Percentiles rank a stretch among this genome's conserved stretches.
Conservation (phyloP, 2,113 vertebrate genomes). For the Colinus virginianus region DNA sequence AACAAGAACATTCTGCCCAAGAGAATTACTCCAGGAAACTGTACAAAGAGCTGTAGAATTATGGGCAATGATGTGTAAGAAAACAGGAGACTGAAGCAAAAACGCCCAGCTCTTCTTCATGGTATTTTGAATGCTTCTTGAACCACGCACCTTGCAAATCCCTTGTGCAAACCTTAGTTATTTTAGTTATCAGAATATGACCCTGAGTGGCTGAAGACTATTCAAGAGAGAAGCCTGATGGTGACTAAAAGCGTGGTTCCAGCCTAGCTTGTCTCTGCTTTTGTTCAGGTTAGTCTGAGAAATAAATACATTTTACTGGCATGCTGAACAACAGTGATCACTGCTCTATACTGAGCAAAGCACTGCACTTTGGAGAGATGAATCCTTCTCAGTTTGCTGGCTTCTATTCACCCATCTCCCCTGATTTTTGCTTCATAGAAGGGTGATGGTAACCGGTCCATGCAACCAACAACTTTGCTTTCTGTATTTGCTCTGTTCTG, state of each 20-base stretch:
- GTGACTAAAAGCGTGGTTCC: neutral
- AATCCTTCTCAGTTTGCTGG: neutral
- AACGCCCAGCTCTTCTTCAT: neutral
- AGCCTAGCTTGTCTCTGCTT: neutral
- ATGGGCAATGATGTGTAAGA: slow-evolving; percentile 2
- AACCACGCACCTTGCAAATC: slow-evolving; percentile 5
- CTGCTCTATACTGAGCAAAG: neutral
- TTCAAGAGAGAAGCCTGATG: neutral
- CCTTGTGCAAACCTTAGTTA: neutral
- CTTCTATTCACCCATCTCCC: neutral
- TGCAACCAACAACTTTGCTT: neutral
- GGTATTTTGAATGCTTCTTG: neutral
- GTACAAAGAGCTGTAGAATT: slow-evolving; percentile 44
- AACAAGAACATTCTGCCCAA: slow-evolving; percentile 21
- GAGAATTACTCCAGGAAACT: slow-evolving; percentile 39
- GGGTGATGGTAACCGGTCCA: neutral
- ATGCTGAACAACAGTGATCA: neutral
- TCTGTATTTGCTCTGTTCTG: neutral
- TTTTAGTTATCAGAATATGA: slow-evolving; percentile 20
- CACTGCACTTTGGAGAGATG: neutral
- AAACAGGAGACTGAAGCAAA: slow-evolving; percentile 35
- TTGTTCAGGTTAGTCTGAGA: neutral
- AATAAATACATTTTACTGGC: slow-evolving; percentile 23
- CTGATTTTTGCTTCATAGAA: neutral
- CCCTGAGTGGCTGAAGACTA: neutral